Percentiles rank a stretch among this genome's conserved stretches.
Conservation (phyloP, 2,113 vertebrate genomes). For the Sakesphorus luctuosus region DNA sequence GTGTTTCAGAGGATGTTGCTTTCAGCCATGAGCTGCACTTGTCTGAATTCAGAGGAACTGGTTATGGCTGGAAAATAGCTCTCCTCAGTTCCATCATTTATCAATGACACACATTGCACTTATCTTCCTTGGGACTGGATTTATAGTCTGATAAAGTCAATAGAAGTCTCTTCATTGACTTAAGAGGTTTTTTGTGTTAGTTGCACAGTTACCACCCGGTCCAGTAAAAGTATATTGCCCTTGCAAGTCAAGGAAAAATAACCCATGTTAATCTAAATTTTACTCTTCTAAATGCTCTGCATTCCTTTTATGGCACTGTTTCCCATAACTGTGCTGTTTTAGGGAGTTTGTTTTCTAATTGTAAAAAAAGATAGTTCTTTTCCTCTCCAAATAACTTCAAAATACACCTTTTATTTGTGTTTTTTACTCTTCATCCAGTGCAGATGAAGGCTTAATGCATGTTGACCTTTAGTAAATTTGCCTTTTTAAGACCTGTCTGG, state of each 20-base stretch:
- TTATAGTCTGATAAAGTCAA: constrained; percentile 17
- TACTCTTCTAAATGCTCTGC: neutral
- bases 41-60: neutral
- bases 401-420: neutral
- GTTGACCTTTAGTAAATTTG: neutral
- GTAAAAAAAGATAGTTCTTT: neutral
- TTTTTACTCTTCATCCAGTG: neutral
- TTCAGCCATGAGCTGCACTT: neutral
- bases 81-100: neutral
- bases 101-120: neutral
- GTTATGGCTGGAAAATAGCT: constrained; percentile 9
- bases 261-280: neutral
- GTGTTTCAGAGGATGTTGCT: neutral
- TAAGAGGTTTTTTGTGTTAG: constrained; percentile 1
- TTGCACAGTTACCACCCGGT: neutral
- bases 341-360: neutral
- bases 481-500: neutral
- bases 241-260: neutral
- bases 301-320: neutral
- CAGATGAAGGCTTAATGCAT: neutral
- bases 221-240: neutral
- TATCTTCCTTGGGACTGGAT: constrained; percentile 6
- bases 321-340: neutral
- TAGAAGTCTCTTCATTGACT: neutral
- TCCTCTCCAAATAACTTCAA: neutral